Evolutionary conservation across 1,140 invertebrate species (phyloP), one percentile per base, ranked within the genome.

Genomic region (Saccostrea glomerata): DNA sequence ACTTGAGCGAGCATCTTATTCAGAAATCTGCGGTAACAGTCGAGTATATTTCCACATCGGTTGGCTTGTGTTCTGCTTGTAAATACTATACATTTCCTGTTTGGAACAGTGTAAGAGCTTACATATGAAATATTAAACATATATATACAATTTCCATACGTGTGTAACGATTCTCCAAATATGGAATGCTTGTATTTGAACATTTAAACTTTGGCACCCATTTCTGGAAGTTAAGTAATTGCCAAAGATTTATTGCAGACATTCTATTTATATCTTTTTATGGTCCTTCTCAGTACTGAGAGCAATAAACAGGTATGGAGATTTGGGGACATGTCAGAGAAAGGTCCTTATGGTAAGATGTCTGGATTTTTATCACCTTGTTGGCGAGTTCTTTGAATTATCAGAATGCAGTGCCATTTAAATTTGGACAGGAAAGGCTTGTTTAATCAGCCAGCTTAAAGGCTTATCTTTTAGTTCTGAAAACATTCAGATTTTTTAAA

Each of bases 321-420:
- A 63, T n/a, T 63, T 63, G 17, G 58, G 58, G 58, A 63, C n/a
- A 1, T 63, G 58, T 63, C 15, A n/a, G 58, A 63, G 58, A n/a
- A 63, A n/a, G 58, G 17, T 20, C 6, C 6, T 13, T 0, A 20
- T 63, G 58, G 58, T 63, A 63, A 7, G 25, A 30, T 73, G 70
- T 47, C 47, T 47, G 47, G 6, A 1, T 47, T 6, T 47, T 3
- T 73, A 73, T 30, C 25, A 73, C 70, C 70, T 73, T 73, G 70
- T 73, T 73, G 70, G 70, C 70, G 36, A 73, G 25, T 47, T 73
- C 70, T 73, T 73, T 73, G 70, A 73, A 73, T 73, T 73, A 36
- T 23, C 70, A 73, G 70, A 73, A 30, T 25, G 70, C 25, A 73
- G 70, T 73, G 70, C 70, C 70, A 73, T 73, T 73, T 73, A 73